These are phyloP conservation scores for Notocelia uddmanniana DNA, from an alignment of 2,888 invertebrate genomes.

Conservation along the genomic window DNA sequence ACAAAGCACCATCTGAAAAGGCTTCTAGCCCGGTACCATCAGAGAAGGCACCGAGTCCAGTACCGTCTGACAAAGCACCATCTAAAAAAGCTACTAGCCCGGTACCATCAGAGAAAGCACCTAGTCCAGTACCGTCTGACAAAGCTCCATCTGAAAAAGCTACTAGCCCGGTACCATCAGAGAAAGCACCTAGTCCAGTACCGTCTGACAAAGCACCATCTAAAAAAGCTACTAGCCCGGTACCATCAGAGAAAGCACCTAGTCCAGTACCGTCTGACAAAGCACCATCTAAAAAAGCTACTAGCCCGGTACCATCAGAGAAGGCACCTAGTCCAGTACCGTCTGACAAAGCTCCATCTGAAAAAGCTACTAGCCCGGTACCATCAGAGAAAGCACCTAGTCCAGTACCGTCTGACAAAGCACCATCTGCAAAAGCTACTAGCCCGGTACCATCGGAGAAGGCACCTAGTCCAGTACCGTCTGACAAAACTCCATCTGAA, in stretches of 20 bases:
- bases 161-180: slow-evolving; percentile 39
- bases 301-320: slow-evolving; percentile 16
- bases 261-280: slow-evolving; percentile 38
- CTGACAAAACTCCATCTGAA: slow-evolving; percentile 21
- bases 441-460: slow-evolving; percentile 18
- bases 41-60: slow-evolving; percentile 45
- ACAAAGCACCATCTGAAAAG: too few relatives aligned
- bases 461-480: slow-evolving; percentile 19
- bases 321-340: slow-evolving; percentile 12
- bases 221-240: background rate
- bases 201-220: slow-evolving; percentile 32
- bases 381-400: slow-evolving; percentile 13
- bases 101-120: background rate
- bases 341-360: slow-evolving; percentile 12
- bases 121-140: background rate
- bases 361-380: slow-evolving; percentile 34
- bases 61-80: background rate
- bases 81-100: background rate
- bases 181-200: background rate
- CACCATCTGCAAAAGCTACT: background rate
- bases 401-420: slow-evolving; percentile 3
- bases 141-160: slow-evolving; percentile 13
- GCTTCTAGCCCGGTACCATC: background rate
- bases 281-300: slow-evolving; percentile 5
- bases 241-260: slow-evolving; percentile 37